Percentiles rank a stretch among this genome's conserved stretches.
phyloP scores from a whole-genome alignment of 2,888 invertebrate species.

The Daptonema setosum region DNA sequence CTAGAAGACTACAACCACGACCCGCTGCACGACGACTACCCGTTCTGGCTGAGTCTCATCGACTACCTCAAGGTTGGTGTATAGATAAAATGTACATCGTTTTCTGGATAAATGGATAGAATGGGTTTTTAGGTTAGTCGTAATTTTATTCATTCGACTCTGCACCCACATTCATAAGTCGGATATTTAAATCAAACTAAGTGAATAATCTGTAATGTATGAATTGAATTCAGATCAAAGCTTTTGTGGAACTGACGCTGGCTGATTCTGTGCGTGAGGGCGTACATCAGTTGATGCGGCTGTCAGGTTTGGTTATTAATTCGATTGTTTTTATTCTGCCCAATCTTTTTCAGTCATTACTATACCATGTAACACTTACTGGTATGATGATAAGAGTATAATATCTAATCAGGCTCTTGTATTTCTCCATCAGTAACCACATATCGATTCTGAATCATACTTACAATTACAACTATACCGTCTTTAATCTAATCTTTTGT shows the following conservation, averaged over 20 bases:
- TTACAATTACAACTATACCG: no score
- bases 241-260: constrained; percentile 80
- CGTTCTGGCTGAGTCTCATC: constrained; percentile 73
- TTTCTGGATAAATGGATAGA: background rate
- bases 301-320: no score
- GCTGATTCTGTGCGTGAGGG: constrained; percentile 65
- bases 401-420: no score
- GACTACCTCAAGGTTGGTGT: constrained; percentile 60
- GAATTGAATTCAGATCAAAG: constrained; percentile 44
- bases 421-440: no score
- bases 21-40: constrained; percentile 52
- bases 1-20: constrained; percentile 38
- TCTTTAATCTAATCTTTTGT: no score
- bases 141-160: background rate
- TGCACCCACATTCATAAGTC: no score
- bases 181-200: background rate
- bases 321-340: no score
- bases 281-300: constrained; percentile 52
- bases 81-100: background rate
- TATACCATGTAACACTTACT: no score
- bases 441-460: no score
- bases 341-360: no score
- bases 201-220: background rate
- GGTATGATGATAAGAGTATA: no score
- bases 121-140: constrained; percentile 1